Base-by-base conservation (phyloP, 2,113 vertebrate genomes). In the Boleophthalmus pectinirostris region DNA sequence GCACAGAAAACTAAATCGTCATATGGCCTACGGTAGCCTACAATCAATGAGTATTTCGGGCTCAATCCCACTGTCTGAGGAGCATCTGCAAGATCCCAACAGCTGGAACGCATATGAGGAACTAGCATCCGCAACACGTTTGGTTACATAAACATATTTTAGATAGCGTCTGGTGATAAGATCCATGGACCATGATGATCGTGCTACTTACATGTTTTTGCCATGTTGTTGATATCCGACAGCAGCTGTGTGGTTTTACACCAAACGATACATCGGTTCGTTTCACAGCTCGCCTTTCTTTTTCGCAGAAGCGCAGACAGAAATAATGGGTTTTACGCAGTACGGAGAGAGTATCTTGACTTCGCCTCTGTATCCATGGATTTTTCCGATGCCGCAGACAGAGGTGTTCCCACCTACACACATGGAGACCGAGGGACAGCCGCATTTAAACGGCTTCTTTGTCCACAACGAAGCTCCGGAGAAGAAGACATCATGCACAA, bases 371-470 rank as follows among this genome's bases (percentile, higher is more conserved):
- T 14, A 21, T n/a, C 57, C 20, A 46, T 47, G 23, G 47, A 0
- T 69, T 0, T 14, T 16, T 38, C 16, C 73, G 38, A 72, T 3
- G 69, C 69, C 69, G 38, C 69, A 35, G 69, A 20, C 61, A 20
- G n/a, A 12, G 79, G 11, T 35, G 80, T 61, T 73, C 0, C 65
- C 75, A 47, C 75, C 69, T 69, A 65, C 74, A 88, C 80, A 61
- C 1, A 18, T 15, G 20, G 38, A 74, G 66, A 64, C 67, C 46
- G 60, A 5, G 69, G 70, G 21, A 68, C 75, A 82, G 65, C 78
- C 72, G 78, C 76, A 81, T 73, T 72, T 60, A 65, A 15, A 51
- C 13, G 0, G 47, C 43, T 8, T 79, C 45, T 84, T 77, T 80
- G 85, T 84, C 54, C 72, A 56, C 79, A 53, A 12, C 5, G 25